Evolutionary conservation across 2,888 invertebrate species (phyloP).

Genomic region (Bugulina stolonifera): DNA sequence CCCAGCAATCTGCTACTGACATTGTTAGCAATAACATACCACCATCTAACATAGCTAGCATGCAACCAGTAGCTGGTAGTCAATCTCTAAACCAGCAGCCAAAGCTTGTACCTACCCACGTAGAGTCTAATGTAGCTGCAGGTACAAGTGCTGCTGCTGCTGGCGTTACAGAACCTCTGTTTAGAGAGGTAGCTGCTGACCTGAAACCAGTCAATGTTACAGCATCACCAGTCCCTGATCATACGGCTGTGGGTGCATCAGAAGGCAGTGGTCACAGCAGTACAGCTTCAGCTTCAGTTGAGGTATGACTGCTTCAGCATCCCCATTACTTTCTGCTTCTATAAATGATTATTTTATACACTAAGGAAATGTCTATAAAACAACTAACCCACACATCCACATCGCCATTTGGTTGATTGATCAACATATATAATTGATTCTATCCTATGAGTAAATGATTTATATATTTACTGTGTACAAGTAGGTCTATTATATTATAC

Average conservation of each 20-base stretch:
- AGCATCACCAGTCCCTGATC: not conserved
- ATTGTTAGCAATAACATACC: constrained; percentile 3
- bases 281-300: not conserved
- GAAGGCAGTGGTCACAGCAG: not conserved
- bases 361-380: not conserved
- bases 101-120: not conserved
- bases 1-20: not conserved
- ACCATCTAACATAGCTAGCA: constrained; percentile 8
- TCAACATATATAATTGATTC: too few species aligned
- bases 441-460: too few species aligned
- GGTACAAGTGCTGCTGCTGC: not conserved
- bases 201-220: not conserved
- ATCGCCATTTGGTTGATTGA: not conserved
- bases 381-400: not conserved
- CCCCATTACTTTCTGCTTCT: not conserved
- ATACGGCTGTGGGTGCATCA: not conserved
- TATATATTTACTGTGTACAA: too few species aligned
- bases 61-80: constrained; percentile 6
- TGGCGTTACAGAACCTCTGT: not conserved
- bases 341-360: not conserved
- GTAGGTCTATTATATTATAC: too few species aligned
- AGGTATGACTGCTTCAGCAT: constrained; percentile 1
- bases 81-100: not conserved
- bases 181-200: not conserved
- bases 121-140: too few species aligned